Evolutionary conservation across 2,113 vertebrate species (phyloP).

Genomic region (Gallinago undulata): DNA sequence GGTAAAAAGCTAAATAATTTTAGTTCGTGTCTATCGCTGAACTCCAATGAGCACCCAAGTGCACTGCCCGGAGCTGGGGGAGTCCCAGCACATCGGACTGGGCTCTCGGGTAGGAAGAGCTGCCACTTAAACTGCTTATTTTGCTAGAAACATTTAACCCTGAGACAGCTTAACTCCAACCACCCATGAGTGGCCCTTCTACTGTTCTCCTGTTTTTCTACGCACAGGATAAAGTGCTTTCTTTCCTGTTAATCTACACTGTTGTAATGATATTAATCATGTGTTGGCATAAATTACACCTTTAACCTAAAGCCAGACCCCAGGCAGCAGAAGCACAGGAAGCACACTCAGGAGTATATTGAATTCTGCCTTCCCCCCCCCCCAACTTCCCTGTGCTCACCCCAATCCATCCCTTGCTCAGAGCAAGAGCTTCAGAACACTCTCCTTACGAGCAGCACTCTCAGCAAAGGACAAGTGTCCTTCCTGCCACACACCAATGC

Average conservation of each 20-base stretch:
- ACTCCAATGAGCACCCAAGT: background rate
- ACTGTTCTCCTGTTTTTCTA: background rate
- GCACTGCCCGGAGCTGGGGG: background rate
- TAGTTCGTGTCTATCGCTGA: background rate
- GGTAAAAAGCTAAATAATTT: background rate
- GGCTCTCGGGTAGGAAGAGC: background rate
- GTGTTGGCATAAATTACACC: background rate
- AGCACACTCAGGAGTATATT: rapidly evolving
- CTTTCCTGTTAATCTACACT: background rate
- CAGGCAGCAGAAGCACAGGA: background rate
- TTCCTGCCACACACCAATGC: background rate
- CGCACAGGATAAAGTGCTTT: background rate
- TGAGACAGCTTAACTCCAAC: background rate
- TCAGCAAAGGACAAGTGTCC: background rate
- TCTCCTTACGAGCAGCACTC: background rate
- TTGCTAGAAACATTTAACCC: background rate
- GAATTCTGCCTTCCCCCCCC: background rate
- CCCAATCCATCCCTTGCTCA: background rate
- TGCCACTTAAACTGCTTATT: background rate
- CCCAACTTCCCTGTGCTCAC: background rate
- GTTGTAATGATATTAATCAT: background rate
- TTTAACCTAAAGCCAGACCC: background rate
- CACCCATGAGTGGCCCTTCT: background rate
- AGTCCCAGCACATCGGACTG: rapidly evolving
- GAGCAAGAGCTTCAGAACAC: background rate